phyloP scores from a whole-genome alignment of 2,888 invertebrate genomes.

The Octonoba sinensis region DNA sequence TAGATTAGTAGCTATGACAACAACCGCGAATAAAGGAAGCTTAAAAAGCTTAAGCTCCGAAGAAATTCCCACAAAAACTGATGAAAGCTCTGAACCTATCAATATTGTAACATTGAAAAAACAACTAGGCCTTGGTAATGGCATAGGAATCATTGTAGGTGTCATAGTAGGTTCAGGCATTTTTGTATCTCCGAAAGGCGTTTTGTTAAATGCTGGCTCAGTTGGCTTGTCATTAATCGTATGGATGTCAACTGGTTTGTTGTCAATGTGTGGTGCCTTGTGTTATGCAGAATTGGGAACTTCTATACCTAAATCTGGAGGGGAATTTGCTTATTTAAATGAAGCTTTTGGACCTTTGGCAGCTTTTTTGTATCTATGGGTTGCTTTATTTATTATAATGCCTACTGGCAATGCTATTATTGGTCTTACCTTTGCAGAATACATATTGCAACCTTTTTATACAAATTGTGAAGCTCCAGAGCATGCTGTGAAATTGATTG shows the following conservation, averaged over 20 bases:
- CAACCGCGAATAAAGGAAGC: no score
- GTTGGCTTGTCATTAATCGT: constrained; percentile 89
- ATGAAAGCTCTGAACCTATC: no score
- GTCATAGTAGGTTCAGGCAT: constrained; percentile 95
- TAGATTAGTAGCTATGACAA: no score
- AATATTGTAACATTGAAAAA: constrained; percentile 81
- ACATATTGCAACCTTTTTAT: constrained; percentile 88
- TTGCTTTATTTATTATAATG: constrained; percentile 86
- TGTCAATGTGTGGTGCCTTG: constrained; percentile 92
- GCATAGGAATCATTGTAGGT: constrained; percentile 93
- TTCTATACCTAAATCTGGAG: constrained; percentile 91
- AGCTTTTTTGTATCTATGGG: constrained; percentile 96
- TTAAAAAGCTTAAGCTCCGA: no score
- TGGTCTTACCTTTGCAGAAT: constrained; percentile 91
- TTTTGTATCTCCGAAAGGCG: constrained; percentile 93
- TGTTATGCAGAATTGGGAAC: constrained; percentile 97
- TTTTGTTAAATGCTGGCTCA: constrained; percentile 85
- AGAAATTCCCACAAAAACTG: no score
- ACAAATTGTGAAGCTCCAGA: constrained; percentile 80
- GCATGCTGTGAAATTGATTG: constrained; percentile 80
- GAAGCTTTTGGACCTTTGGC: constrained; percentile 92
- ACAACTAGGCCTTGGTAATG: constrained; percentile 86
- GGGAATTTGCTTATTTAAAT: constrained; percentile 96
- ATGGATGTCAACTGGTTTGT: constrained; percentile 88
- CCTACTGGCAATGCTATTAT: constrained; percentile 89